These are phyloP conservation scores for Neodiprion lecontei DNA, from an alignment of 1,140 invertebrate species.

Conservation along the genomic window DNA sequence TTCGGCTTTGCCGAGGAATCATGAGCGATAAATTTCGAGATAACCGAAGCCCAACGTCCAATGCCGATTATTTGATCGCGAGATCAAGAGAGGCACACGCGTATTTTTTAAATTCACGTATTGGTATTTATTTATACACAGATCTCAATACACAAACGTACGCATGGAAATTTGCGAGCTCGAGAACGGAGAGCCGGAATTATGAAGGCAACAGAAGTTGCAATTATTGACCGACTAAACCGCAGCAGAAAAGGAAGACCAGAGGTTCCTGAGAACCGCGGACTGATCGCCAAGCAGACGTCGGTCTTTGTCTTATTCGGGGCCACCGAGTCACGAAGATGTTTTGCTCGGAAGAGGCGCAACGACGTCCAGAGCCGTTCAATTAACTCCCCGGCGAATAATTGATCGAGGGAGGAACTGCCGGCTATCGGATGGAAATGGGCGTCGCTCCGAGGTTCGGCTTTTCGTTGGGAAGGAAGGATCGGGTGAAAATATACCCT, in stretches of 20 bases:
- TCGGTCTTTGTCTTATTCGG: background rate
- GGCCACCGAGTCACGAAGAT: conserved; percentile 1
- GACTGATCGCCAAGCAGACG: background rate
- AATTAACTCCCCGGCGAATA: background rate
- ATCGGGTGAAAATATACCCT: background rate
- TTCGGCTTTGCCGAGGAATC: too few relatives aligned
- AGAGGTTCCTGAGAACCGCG: background rate
- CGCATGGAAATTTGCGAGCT: too few relatives aligned
- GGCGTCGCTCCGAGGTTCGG: background rate
- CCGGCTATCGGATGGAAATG: background rate
- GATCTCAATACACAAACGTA: too few relatives aligned
- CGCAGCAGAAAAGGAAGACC: background rate
- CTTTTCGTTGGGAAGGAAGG: background rate
- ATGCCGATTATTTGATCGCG: too few relatives aligned
- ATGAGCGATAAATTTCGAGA: background rate
- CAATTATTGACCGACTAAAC: conserved; percentile 7
- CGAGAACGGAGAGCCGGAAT: background rate
- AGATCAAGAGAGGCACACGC: too few relatives aligned
- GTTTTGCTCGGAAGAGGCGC: background rate
- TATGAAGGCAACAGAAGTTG: background rate
- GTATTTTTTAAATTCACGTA: too few relatives aligned
- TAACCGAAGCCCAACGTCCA: background rate
- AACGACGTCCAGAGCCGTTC: background rate
- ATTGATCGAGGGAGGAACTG: background rate
- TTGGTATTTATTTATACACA: too few relatives aligned